A percentile compares a stretch with the other conserved stretches of the same genome.
These are phyloP conservation scores for Ommatoiulus sabulosus DNA, from an alignment of 2,888 invertebrate genomes.

Conservation along the genomic window DNA sequence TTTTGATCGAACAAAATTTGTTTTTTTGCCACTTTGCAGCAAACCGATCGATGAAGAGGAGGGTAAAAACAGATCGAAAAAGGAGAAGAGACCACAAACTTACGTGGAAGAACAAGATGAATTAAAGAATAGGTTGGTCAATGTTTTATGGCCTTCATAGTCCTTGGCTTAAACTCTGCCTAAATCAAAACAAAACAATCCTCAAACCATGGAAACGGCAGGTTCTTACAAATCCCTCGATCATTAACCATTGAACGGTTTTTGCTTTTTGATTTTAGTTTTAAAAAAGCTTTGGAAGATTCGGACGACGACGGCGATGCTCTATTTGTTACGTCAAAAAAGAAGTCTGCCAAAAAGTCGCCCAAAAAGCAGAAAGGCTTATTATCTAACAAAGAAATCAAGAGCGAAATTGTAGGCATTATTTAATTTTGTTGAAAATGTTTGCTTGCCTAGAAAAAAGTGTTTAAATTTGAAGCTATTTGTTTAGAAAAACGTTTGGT, in stretches of 20 bases:
- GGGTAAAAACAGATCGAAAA: background rate
- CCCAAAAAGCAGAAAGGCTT: background rate
- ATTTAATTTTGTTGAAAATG: background rate
- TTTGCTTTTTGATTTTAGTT: slow-evolving; percentile 60
- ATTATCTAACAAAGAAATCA: background rate
- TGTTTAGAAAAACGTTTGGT: slow-evolving; percentile 87
- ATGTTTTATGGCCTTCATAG: background rate
- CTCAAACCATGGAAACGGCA: no score
- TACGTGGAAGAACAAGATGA: slow-evolving; percentile 78
- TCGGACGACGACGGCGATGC: slow-evolving; percentile 64
- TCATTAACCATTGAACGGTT: no score
- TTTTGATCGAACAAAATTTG: background rate
- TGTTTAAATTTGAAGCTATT: background rate
- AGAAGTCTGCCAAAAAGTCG: background rate
- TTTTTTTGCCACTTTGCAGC: slow-evolving; percentile 59
- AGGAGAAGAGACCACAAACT: slow-evolving; percentile 67
- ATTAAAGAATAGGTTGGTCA: slow-evolving; percentile 76
- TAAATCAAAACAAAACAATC: no score
- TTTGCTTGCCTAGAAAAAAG: background rate
- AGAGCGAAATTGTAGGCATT: background rate
- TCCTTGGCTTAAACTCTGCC: no score
- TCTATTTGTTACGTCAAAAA: background rate
- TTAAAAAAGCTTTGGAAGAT: slow-evolving; percentile 65
- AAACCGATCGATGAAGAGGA: slow-evolving; percentile 60
- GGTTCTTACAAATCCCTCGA: no score